Evolutionary conservation across 1,140 invertebrate genomes (phyloP).

Genomic region (Drosophila lowei): DNA sequence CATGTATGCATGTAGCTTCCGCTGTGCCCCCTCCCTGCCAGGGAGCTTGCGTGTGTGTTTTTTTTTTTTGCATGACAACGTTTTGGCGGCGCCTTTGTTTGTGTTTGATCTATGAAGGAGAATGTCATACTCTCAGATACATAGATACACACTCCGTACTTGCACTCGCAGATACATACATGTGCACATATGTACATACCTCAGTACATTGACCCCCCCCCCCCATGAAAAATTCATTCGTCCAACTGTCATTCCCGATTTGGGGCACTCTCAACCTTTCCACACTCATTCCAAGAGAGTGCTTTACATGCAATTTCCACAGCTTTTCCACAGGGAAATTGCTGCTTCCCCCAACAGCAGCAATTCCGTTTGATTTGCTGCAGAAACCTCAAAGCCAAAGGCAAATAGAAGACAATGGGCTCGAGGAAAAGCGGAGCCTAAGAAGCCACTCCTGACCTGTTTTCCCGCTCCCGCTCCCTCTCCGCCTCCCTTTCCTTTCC

Average conservation of each 20-base stretch:
- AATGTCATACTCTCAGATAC: slow-evolving; percentile 52
- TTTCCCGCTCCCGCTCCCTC: slow-evolving; percentile 16
- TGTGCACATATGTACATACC: no score
- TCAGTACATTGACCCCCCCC: no score
- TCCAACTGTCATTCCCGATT: no score
- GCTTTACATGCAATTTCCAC: slow-evolving; percentile 34
- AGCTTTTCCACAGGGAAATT: slow-evolving; percentile 51
- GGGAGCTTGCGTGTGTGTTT: neutral
- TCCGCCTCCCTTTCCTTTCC: slow-evolving; percentile 1
- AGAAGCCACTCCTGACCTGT: slow-evolving; percentile 66
- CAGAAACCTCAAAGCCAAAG: slow-evolving; percentile 37
- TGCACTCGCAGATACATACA: slow-evolving; percentile 33
- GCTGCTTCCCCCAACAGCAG: slow-evolving; percentile 27
- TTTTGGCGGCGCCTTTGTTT: slow-evolving; percentile 73
- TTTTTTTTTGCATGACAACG: slow-evolving; percentile 53
- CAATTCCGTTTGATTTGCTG: slow-evolving; percentile 55
- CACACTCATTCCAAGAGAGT: slow-evolving; percentile 7
- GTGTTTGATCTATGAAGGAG: slow-evolving; percentile 29
- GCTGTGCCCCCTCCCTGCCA: slow-evolving; percentile 15
- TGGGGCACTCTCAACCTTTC: neutral
- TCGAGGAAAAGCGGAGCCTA: slow-evolving; percentile 21
- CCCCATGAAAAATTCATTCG: no score
- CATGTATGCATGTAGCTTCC: slow-evolving; percentile 27
- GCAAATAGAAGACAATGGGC: slow-evolving; percentile 26
- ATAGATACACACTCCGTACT: no score